These are phyloP conservation scores for Hemibagrus guttatus DNA, from an alignment of 2,797 vertebrate species.

Conservation along the genomic window DNA sequence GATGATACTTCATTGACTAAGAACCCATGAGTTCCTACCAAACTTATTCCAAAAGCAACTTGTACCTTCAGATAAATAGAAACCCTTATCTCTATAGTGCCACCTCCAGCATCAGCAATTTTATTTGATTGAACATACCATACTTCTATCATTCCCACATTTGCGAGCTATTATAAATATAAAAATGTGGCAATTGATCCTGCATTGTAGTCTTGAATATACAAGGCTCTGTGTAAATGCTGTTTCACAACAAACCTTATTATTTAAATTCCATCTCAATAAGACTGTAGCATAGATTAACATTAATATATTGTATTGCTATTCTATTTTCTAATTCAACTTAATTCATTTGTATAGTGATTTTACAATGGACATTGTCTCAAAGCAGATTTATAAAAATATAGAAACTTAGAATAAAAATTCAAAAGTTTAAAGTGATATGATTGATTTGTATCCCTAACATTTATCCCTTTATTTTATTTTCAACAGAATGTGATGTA, in stretches of 20 bases:
- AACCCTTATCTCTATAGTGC: not conserved
- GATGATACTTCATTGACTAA: slow-evolving; percentile 72
- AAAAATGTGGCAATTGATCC: not conserved
- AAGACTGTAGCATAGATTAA: no score
- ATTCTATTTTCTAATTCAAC: no score
- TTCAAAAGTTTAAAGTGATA: no score
- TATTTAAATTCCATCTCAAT: no score
- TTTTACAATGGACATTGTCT: no score
- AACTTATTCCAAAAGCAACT: slow-evolving; percentile 55
- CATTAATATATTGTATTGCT: no score
- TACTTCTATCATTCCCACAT: not conserved
- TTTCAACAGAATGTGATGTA: no score
- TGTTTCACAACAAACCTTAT: not conserved
- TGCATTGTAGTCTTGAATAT: not conserved
- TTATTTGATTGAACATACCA: not conserved
- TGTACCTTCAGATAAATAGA: slow-evolving; percentile 12
- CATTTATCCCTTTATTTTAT: no score
- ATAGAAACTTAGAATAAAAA: no score
- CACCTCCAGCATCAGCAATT: not conserved
- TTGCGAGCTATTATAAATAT: not conserved
- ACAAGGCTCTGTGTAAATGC: not conserved
- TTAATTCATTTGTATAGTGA: no score
- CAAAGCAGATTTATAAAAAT: no score
- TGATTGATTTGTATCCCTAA: no score
- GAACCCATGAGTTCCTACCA: slow-evolving; percentile 62